A percentile compares a stretch with the other conserved stretches of the same genome.
Conservation (phyloP, 2,888 invertebrate genomes). For the Acrobasis consociella region DNA sequence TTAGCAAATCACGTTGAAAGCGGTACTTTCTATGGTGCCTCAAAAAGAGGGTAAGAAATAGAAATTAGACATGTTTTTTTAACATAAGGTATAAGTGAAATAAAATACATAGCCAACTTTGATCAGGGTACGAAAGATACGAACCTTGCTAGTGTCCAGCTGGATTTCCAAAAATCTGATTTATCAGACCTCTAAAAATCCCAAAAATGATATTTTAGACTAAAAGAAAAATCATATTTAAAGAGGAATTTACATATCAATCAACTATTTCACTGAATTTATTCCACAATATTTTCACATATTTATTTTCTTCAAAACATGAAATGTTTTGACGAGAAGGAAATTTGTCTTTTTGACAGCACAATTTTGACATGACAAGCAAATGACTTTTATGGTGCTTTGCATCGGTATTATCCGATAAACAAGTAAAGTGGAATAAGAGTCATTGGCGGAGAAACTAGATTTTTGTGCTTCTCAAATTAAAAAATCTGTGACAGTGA, state of each 20-base stretch:
- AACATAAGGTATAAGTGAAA: background rate
- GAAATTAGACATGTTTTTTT: background rate
- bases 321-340: conserved; percentile 61
- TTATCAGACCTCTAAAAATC: conserved; percentile 40
- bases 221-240: conserved; percentile 35
- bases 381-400: no score
- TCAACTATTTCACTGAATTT: conserved; percentile 13
- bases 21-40: background rate
- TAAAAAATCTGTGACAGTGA: no score
- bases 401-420: no score
- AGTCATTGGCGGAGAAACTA: no score
- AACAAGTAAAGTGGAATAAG: no score
- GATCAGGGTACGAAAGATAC: background rate
- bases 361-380: background rate
- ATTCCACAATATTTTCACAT: conserved; percentile 14
- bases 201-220: conserved; percentile 41
- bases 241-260: conserved; percentile 27
- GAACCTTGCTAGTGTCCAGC: conserved; percentile 46
- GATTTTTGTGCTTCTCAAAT: no score
- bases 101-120: background rate
- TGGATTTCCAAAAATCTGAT: conserved; percentile 53
- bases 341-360: background rate
- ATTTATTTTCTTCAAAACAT: conserved; percentile 54
- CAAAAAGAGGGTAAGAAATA: background rate
- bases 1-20: background rate